Base-by-base conservation (phyloP, 1,140 invertebrate species). In the Cyrtorhinus lividipennis region DNA sequence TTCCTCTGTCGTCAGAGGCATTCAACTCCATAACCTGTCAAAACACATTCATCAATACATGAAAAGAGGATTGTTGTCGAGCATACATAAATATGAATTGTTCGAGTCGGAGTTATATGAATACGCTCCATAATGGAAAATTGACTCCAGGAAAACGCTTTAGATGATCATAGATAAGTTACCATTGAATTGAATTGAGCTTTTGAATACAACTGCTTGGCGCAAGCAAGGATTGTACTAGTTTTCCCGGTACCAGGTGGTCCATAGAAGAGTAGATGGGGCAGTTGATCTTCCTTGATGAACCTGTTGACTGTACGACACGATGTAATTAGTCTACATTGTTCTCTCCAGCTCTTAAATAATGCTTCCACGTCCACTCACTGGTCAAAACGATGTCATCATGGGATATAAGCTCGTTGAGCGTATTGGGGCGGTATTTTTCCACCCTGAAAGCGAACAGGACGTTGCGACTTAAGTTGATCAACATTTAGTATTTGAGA, bases 231-330 rank as follows among this genome's bases (percentile, higher is more conserved):
- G 68, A 99, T 98, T 20, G 96, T 98, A 68, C 90, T 96, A 0
- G 96, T 99, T 79, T 99, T 98, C 22, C 95, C 95, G 56, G 95
- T 98, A 58, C 96, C 97, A 10, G 97, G 95, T 45, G 96, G 97
- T 1, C 97, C 97, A 81, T 99, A 99, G 67, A 99, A 92, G 18
- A 99, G 75, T 25, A 99, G 77, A 81, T 99, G 96, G 1, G 97
- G 97, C 44, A 99, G 73, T 66, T 92, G 85, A 72, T 95, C 86
- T 72, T 95, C 88, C 64, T 85, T 80, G 56, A 98, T 94, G 74
- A 98, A 97, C 73, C 87, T 90, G 64, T 83, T 86, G 68, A 99
- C 95, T 98, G 72, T 64, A 81, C 83, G 71, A 70, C 70, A 68
- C 68, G 64, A 44, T n/a, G 8, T n/a, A 44, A n/a, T 44, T 44